These are phyloP conservation scores for Numenius arquata DNA, from an alignment of 2,113 vertebrate genomes.

Conservation along the genomic window DNA sequence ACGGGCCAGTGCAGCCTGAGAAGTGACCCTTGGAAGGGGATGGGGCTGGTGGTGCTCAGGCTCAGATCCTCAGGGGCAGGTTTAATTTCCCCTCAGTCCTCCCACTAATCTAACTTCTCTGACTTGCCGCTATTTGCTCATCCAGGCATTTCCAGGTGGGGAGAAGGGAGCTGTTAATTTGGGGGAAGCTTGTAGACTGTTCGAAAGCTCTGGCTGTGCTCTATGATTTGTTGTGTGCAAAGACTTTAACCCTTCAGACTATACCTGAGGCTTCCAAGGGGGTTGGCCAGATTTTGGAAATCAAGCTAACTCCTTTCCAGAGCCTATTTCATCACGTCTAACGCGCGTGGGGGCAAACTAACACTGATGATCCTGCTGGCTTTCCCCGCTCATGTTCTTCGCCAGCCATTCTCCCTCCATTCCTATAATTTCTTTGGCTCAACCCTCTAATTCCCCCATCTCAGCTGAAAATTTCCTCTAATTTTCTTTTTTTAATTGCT, in stretches of 20 bases:
- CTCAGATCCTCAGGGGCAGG: neutral
- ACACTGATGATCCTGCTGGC: constrained; percentile 17
- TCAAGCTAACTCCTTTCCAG: neutral
- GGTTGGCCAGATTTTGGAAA: neutral
- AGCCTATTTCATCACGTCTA: neutral
- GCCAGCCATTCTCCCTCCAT: constrained; percentile 32
- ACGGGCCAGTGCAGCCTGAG: neutral
- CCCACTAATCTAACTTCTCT: neutral
- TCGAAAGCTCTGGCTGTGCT: neutral
- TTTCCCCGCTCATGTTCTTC: constrained; percentile 15
- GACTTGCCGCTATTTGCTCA: neutral
- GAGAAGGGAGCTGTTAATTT: neutral
- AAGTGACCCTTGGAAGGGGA: neutral
- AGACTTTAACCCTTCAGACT: neutral
- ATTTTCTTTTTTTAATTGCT: too few species aligned
- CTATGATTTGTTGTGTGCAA: neutral
- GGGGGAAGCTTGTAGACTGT: neutral
- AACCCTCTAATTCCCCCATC: neutral
- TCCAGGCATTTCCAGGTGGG: neutral
- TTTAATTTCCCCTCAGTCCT: neutral
- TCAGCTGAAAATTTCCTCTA: neutral
- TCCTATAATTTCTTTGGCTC: neutral
- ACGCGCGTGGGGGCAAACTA: neutral
- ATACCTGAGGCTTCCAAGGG: neutral
- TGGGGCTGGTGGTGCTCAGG: neutral